These are phyloP conservation scores for Lucinisca nassula DNA, from an alignment of 2,888 invertebrate genomes.

Conservation along the genomic window DNA sequence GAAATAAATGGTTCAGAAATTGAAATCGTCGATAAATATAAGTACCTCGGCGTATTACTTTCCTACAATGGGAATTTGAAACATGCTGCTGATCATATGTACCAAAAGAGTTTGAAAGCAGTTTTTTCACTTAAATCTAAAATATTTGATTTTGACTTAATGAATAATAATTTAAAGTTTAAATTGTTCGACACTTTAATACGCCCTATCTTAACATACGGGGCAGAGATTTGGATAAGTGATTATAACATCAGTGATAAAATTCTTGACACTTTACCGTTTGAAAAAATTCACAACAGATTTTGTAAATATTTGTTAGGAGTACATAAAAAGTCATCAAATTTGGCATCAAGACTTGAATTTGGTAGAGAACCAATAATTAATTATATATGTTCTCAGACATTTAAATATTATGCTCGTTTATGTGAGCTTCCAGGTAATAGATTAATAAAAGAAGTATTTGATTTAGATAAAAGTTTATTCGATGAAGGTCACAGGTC, in stretches of 20 bases:
- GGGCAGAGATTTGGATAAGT: conserved; percentile 19
- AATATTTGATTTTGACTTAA: background rate
- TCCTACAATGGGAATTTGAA: no score
- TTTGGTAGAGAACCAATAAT: no score
- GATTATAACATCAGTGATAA: background rate
- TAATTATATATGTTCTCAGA: no score
- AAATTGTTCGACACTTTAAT: conserved; percentile 24
- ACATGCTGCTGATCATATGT: conserved; percentile 6
- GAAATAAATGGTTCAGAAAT: background rate
- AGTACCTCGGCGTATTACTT: background rate
- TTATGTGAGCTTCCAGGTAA: no score
- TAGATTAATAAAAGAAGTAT: no score
- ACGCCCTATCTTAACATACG: conserved; percentile 13
- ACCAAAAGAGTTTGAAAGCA: background rate
- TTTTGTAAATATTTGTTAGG: conserved; percentile 29
- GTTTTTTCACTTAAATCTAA: background rate
- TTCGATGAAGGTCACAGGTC: no score
- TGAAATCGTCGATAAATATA: no score
- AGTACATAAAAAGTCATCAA: no score
- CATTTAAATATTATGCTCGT: no score
- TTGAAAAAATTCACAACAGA: conserved; percentile 4
- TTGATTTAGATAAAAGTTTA: no score
- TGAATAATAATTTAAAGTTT: background rate
- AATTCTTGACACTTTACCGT: background rate
- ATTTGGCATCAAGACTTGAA: no score